A percentile compares a stretch with the other conserved stretches of the same genome.
Evolutionary conservation across 2,797 vertebrate species (phyloP).

Genomic region (Etheostoma perlongum): DNA sequence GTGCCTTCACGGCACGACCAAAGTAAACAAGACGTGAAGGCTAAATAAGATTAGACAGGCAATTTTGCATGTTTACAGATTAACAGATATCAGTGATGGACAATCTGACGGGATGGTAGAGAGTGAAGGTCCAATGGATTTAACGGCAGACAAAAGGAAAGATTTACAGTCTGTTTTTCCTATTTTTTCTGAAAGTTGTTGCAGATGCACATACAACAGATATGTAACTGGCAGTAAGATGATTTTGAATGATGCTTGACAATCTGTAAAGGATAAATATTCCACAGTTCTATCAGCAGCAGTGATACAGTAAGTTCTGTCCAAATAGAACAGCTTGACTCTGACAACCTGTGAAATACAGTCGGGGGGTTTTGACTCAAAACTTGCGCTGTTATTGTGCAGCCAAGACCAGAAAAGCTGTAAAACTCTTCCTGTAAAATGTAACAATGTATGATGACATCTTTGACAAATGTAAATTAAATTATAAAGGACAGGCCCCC

Average conservation of each 20-base stretch:
- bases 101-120: conserved; percentile 34
- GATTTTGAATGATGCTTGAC: conserved; percentile 52
- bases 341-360: conserved; percentile 66
- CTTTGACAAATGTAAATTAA: conserved; percentile 69
- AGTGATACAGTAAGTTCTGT: conserved; percentile 53
- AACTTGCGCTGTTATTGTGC: conserved; percentile 57
- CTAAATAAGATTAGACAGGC: conserved; percentile 79
- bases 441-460: conserved; percentile 71
- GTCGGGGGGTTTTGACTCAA: conserved; percentile 43
- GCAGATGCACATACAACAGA: conserved; percentile 56
- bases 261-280: conserved; percentile 59
- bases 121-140: conserved; percentile 33
- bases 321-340: conserved; percentile 64
- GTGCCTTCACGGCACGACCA: conserved; percentile 59
- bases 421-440: conserved; percentile 67
- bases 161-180: conserved; percentile 53
- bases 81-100: conserved; percentile 64
- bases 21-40: conserved; percentile 77
- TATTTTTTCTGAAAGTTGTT: conserved; percentile 58
- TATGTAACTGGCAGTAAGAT: conserved; percentile 43
- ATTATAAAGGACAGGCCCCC: conserved; percentile 43
- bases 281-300: conserved; percentile 40
- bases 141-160: conserved; percentile 40
- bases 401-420: conserved; percentile 47
- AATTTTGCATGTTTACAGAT: conserved; percentile 79